Conservation (phyloP, 2,113 vertebrate species). For the Chloroceryle aenea region DNA sequence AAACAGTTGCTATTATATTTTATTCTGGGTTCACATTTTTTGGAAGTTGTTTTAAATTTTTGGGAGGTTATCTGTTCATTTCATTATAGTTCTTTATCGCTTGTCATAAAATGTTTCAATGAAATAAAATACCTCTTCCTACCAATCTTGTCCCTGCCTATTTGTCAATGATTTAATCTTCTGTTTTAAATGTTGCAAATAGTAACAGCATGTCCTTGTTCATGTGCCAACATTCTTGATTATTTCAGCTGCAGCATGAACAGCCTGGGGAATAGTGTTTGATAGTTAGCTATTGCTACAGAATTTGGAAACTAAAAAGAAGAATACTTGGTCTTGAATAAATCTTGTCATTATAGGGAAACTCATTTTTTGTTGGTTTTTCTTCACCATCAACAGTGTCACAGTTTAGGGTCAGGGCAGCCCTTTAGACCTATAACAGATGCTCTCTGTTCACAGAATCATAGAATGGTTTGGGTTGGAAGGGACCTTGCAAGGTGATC, state of each 20-base stretch:
- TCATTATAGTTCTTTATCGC: not conserved
- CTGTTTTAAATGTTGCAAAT: not conserved
- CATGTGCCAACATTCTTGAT: not conserved
- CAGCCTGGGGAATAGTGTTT: not conserved
- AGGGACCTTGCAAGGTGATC: too few relatives aligned
- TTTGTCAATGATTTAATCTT: not conserved
- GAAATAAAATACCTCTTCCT: not conserved
- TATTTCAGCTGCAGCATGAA: not conserved
- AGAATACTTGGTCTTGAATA: not conserved
- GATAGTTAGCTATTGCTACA: not conserved
- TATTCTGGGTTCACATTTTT: not conserved
- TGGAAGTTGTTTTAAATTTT: not conserved
- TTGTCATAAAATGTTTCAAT: not conserved
- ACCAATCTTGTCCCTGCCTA: not conserved
- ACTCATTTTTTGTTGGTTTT: not conserved
- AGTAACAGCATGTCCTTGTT: not conserved
- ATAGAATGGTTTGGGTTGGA: too few relatives aligned
- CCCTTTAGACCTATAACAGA: too few relatives aligned
- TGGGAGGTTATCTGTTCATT: not conserved
- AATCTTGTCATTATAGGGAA: not conserved
- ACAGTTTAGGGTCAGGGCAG: too few relatives aligned
- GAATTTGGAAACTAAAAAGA: not conserved
- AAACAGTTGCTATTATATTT: not conserved
- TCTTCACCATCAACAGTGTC: not conserved
- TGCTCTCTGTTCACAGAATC: too few relatives aligned